Percentiles rank a stretch among this genome's conserved stretches.
These are phyloP conservation scores for Anseranas semipalmata DNA, from an alignment of 2,113 vertebrate genomes.

Conservation along the genomic window DNA sequence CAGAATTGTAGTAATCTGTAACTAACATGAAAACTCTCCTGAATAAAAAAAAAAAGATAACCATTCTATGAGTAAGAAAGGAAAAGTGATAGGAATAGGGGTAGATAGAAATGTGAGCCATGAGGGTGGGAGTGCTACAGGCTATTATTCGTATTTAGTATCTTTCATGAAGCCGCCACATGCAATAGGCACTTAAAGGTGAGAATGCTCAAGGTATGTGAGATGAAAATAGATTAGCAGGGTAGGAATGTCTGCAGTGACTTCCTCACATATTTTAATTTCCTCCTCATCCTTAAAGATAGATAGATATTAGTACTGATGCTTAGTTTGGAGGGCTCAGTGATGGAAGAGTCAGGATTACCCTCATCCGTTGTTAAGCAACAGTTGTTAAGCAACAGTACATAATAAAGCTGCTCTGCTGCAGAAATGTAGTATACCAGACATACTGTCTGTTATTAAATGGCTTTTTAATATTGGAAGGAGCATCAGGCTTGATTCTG, in stretches of 20 bases:
- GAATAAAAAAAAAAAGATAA: conserved; percentile 32
- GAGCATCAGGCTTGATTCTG: neutral
- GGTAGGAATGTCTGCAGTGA: neutral
- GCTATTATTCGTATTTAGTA: conserved; percentile 20
- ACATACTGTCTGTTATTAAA: conserved; percentile 47
- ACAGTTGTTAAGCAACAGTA: conserved; percentile 72
- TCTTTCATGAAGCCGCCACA: neutral
- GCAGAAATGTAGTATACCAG: neutral
- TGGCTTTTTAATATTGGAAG: conserved; percentile 32
- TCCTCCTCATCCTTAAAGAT: conserved; percentile 11
- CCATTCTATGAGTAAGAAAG: neutral
- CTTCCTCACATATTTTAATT: conserved; percentile 5
- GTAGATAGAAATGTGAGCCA: neutral
- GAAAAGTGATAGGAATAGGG: fast-evolving
- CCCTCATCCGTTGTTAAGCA: conserved; percentile 68
- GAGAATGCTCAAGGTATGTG: neutral
- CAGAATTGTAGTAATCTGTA: neutral
- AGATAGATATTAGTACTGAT: conserved; percentile 13
- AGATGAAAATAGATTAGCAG: conserved; percentile 17
- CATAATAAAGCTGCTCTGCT: conserved; percentile 49
- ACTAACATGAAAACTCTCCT: neutral
- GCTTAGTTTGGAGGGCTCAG: neutral
- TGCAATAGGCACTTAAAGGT: neutral
- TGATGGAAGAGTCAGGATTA: conserved; percentile 53
- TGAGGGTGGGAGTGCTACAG: neutral